Conservation (phyloP, 2,797 vertebrate genomes). For the Euthynnus affinis region DNA sequence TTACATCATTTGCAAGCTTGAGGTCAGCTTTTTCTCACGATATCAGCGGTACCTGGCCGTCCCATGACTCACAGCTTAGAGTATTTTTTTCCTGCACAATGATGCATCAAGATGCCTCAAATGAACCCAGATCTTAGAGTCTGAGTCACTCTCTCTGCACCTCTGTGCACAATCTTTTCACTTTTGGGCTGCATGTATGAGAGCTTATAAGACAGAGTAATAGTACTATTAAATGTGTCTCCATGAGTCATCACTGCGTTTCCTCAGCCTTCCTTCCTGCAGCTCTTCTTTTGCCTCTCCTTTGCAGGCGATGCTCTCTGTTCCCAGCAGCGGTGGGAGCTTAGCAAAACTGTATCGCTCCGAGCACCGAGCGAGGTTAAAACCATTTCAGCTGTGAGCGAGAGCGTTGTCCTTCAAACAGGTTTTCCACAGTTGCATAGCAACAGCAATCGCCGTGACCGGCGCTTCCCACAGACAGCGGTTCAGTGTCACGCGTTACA, state of each 20-base stretch:
- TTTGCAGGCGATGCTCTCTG: conserved; percentile 25
- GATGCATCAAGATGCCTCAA: conserved; percentile 18
- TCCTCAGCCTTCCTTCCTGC: conserved; percentile 47
- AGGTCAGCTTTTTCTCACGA: conserved; percentile 37
- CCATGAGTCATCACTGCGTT: conserved; percentile 70
- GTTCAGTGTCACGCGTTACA: conserved; percentile 13
- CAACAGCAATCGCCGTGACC: conserved; percentile 62
- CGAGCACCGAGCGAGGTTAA: conserved; percentile 34
- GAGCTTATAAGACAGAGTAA: conserved; percentile 29
- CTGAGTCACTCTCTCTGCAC: conserved; percentile 42
- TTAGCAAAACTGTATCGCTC: conserved; percentile 16
- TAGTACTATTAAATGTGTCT: conserved; percentile 52
- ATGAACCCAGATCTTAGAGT: conserved; percentile 30
- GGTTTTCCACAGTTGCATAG: conserved; percentile 67
- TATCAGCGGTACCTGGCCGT: conserved; percentile 47
- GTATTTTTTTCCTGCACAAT: conserved; percentile 8
- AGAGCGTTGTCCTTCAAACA: conserved; percentile 53
- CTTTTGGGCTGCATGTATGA: conserved; percentile 25
- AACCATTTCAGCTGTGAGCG: conserved; percentile 52
- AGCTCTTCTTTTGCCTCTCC: conserved; percentile 12
- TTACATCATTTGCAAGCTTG: conserved; percentile 47
- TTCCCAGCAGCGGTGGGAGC: conserved; percentile 20
- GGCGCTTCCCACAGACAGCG: conserved; percentile 29
- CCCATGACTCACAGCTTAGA: conserved; percentile 45
- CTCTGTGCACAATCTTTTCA: conserved; percentile 17